Conservation (phyloP, 2,888 invertebrate species). For the Napeogenes inachia region DNA sequence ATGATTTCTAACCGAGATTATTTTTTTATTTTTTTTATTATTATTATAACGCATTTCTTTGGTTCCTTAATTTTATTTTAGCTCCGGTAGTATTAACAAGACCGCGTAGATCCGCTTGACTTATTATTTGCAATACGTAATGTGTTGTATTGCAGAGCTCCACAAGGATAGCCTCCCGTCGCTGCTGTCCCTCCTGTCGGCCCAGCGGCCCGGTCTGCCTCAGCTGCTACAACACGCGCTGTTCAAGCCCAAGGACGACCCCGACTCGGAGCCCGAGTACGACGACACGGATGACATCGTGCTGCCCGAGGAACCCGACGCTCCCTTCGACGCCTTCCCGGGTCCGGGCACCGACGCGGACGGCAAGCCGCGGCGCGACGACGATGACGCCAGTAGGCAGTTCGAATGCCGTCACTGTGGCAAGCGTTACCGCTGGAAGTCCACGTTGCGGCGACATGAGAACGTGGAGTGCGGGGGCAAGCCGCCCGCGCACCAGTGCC, state of each 20-base stretch:
- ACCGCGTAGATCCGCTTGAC: conserved; percentile 66
- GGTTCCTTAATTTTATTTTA: conserved; percentile 76
- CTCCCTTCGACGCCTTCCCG: conserved; percentile 43
- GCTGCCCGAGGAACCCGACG: conserved; percentile 64
- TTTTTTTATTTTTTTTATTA: conserved; percentile 51
- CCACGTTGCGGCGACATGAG: conserved; percentile 88
- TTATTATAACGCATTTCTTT: conserved; percentile 77
- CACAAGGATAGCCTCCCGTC: conserved; percentile 64
- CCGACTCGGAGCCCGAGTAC: conserved; percentile 70
- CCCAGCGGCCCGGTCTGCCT: conserved; percentile 51
- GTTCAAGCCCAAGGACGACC: conserved; percentile 58
- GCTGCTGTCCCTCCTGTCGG: conserved; percentile 68
- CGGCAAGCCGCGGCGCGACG: conserved; percentile 37
- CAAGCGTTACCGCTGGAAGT: conserved; percentile 91
- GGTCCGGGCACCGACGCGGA: conserved; percentile 22
- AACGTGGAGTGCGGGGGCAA: conserved; percentile 91
- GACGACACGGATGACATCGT: conserved; percentile 75
- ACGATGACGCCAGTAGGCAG: conserved; percentile 77
- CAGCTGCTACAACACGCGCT: conserved; percentile 55
- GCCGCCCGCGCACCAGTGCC: conserved; percentile 88
- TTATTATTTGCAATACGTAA: conserved; percentile 69
- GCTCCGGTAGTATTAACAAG: conserved; percentile 76
- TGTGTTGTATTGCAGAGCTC: conserved; percentile 70
- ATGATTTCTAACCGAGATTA: conserved; percentile 72
- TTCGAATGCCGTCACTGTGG: conserved; percentile 91